Base-by-base conservation (phyloP, 2,888 invertebrate genomes). In the Uropetala carovei region DNA sequence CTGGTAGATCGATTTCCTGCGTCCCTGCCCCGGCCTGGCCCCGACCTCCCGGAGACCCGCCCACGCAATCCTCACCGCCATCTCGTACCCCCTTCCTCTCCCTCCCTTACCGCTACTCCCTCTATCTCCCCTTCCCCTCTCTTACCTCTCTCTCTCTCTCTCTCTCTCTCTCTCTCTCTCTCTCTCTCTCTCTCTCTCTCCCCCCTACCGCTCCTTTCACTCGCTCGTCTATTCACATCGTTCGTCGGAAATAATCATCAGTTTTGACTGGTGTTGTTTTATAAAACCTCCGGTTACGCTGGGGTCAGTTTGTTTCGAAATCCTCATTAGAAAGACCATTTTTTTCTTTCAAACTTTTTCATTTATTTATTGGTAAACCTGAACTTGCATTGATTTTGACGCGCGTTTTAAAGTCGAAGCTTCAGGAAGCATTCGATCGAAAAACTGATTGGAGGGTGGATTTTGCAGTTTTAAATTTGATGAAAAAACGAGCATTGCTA, bases 61-160 rank as follows among this genome's bases (percentile, higher is more conserved):
- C 94, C 94, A 93, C 95, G 94, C 94, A 93, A 94, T 94, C 92
- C 94, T 94, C 94, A 57, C 89, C 83, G 22, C 92, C 22, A 27
- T 60, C 75, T 68, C 60, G 58, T 93, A 93, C 94, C 94, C 93
- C 93, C 93, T 91, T 81, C 58, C 85, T 13, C 91, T 86, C 14
- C 85, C n/a, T 92, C 93, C 93, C 92, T 92, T 89, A 89, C 91
- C 86, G 22, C 92, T 92, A 92, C 93, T 92, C 92, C 85, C 92
- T 60, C 91, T 92, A 58, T 60, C 64, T 56, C 27, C 16, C 84
- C 92, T 92, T 92, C 86, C 83, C 92, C 91, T 81, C 81, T 86
- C 92, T 58, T 92, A 68, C 92, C 92, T 82, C 27, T 16, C 93
- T 83, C 85, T 92, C 92, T 93, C 92, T 93, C 93, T 93, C 84